Percentiles rank a stretch among this genome's conserved stretches.
phyloP scores from a whole-genome alignment of 2,888 invertebrate species.

The Xestia ashworthii region DNA sequence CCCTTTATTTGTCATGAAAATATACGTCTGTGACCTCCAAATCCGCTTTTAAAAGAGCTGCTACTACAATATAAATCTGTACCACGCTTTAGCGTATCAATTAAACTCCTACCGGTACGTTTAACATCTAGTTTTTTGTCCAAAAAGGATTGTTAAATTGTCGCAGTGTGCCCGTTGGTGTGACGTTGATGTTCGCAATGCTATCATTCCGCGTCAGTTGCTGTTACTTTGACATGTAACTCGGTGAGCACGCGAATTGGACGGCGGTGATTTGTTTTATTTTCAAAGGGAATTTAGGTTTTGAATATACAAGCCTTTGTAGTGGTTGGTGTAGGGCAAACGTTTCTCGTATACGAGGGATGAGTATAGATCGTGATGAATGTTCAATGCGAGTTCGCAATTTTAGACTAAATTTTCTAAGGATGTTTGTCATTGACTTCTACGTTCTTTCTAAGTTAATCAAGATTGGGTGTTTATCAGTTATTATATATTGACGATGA shows the following conservation, averaged over 20 bases:
- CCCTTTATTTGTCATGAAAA: too few species aligned
- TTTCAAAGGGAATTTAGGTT: neutral
- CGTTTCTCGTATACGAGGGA: neutral
- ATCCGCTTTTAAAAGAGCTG: neutral
- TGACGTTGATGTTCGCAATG: constrained; percentile 35
- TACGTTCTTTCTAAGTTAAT: neutral
- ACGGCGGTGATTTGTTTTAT: constrained; percentile 26
- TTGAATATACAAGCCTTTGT: neutral
- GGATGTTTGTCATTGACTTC: neutral
- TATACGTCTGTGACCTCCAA: neutral
- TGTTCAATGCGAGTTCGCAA: neutral
- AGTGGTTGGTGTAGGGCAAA: neutral
- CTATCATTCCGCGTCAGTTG: constrained; percentile 48
- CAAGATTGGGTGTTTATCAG: neutral
- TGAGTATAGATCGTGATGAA: neutral
- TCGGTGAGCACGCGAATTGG: constrained; percentile 28
- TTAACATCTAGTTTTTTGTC: constrained; percentile 14
- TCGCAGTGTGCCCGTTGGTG: constrained; percentile 7
- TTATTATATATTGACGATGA: neutral
- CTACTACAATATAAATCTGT: neutral
- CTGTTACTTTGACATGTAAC: constrained; percentile 39
- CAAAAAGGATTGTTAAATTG: constrained; percentile 38
- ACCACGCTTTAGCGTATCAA: neutral
- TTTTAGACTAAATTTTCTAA: neutral
- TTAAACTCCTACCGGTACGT: neutral